These are phyloP conservation scores for Myiothlypis coronata DNA, from an alignment of 2,797 vertebrate genomes.

Conservation along the genomic window DNA sequence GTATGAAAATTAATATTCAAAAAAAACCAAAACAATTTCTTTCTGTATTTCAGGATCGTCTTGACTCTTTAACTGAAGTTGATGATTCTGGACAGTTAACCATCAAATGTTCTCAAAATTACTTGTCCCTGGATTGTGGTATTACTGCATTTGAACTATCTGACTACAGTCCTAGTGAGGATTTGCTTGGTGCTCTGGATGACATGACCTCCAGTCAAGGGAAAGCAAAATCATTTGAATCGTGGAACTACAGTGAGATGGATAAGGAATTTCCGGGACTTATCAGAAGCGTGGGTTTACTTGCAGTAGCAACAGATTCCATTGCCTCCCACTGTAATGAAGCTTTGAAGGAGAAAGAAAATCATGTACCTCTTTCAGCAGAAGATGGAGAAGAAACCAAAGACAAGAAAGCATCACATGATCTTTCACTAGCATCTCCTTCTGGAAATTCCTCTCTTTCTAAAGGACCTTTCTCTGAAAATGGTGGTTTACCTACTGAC, in stretches of 20 bases:
- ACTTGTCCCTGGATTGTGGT: constrained; percentile 96
- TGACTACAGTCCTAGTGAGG: constrained; percentile 93
- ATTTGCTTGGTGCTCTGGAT: constrained; percentile 74
- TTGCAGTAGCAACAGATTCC: constrained; percentile 77
- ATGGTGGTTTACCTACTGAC: background rate
- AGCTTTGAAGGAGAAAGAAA: constrained; percentile 42
- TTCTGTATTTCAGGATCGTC: constrained; percentile 84
- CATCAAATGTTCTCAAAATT: constrained; percentile 97
- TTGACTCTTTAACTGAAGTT: constrained; percentile 92
- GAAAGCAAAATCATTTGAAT: constrained; percentile 72
- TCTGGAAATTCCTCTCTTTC: background rate
- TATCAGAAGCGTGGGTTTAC: constrained; percentile 81
- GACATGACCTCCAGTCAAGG: constrained; percentile 70
- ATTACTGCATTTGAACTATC: constrained; percentile 96
- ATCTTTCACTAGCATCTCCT: background rate
- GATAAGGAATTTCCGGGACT: constrained; percentile 83
- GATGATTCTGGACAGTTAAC: constrained; percentile 95
- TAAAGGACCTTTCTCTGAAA: constrained; percentile 24
- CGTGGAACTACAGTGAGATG: constrained; percentile 81
- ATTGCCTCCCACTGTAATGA: constrained; percentile 64
- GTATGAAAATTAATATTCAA: background rate
- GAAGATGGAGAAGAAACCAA: constrained; percentile 34
- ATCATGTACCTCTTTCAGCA: constrained; percentile 12
- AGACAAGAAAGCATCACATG: background rate
- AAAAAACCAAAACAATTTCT: background rate